phyloP scores from a whole-genome alignment of 2,113 vertebrate species.

The Vulpes lagopus region DNA sequence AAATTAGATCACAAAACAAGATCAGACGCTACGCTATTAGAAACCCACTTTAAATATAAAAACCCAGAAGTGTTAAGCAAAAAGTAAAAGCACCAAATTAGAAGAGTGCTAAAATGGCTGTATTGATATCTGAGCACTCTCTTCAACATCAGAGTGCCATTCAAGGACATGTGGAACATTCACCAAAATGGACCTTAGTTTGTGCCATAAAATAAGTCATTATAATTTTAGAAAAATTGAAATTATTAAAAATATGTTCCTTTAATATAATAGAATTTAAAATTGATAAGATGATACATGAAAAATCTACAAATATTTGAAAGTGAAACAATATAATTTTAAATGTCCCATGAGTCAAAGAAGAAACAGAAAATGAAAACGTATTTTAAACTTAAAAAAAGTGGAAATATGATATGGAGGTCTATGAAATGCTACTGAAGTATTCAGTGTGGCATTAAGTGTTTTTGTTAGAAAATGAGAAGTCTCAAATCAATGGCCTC shows the following conservation, averaged over 20 bases:
- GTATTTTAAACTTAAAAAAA: not conserved
- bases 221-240: not conserved
- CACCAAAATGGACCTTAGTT: not conserved
- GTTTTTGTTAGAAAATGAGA: not conserved
- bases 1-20: not conserved
- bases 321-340: not conserved
- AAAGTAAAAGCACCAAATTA: not conserved
- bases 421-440: not conserved
- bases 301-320: not conserved
- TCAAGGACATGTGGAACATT: not conserved
- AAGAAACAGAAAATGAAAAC: not conserved
- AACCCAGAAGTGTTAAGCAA: not conserved
- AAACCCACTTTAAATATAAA: constrained; percentile 5
- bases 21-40: not conserved
- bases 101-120: not conserved
- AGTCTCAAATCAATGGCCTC: not conserved
- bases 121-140: not conserved
- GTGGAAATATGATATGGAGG: not conserved
- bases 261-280: not conserved
- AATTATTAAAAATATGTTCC: not conserved
- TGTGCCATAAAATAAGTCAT: not conserved
- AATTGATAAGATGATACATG: not conserved
- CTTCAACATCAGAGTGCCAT: not conserved
- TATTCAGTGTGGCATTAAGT: not conserved
- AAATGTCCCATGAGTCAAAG: not conserved